These are phyloP conservation scores for Agelastica alni DNA, from an alignment of 2,888 invertebrate genomes.

Conservation along the genomic window DNA sequence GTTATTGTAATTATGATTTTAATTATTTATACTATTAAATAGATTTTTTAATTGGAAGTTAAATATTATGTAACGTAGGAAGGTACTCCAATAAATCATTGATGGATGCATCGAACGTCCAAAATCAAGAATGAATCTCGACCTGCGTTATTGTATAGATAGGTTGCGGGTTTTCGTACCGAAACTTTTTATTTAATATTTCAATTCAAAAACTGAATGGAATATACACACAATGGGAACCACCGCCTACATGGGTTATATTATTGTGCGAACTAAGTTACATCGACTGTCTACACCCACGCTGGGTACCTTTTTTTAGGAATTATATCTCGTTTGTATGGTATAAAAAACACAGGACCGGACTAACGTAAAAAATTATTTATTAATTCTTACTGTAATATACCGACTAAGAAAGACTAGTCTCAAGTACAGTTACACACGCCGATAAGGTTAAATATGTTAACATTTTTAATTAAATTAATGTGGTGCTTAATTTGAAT, in stretches of 20 bases:
- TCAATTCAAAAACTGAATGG: conserved; percentile 44
- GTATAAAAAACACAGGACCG: conserved; percentile 9
- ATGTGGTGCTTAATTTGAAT: no score
- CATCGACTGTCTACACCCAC: conserved; percentile 43
- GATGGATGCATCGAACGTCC: neutral
- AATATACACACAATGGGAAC: conserved; percentile 48
- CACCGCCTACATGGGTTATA: conserved; percentile 44
- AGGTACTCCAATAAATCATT: neutral
- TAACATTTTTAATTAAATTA: no score
- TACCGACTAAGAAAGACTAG: no score
- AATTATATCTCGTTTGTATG: conserved; percentile 31
- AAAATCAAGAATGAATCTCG: neutral
- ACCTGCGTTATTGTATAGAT: neutral
- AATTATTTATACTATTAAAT: no score
- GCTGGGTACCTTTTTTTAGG: conserved; percentile 26
- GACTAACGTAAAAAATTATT: no score
- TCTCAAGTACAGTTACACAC: no score
- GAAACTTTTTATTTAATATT: conserved; percentile 43
- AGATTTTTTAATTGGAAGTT: no score
- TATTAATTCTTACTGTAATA: no score
- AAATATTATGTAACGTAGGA: no score
- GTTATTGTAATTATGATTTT: no score
- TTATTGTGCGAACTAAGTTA: conserved; percentile 47
- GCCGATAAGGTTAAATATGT: no score
- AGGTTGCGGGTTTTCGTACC: conserved; percentile 12